A percentile compares a stretch with the other conserved stretches of the same genome.
Evolutionary conservation across 1,140 invertebrate genomes (phyloP).

Genomic region (Drosophila eugracilis): DNA sequence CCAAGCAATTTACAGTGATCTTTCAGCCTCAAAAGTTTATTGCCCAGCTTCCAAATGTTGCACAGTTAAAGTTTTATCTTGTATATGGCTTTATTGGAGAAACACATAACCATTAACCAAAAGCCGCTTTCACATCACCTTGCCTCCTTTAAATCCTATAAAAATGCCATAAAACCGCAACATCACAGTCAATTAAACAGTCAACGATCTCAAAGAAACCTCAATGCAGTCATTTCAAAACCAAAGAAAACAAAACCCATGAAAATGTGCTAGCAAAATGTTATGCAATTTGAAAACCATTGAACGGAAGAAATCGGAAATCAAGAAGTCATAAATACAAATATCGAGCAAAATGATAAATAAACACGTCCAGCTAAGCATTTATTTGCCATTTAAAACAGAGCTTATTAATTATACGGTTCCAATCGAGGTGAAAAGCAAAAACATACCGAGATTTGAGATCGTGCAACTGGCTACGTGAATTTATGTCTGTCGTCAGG

Average conservation of each 20-base stretch:
- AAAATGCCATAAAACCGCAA: neutral
- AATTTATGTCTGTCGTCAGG: constrained; percentile 13
- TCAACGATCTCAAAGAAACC: neutral
- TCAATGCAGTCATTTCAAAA: neutral
- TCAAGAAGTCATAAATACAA: constrained; percentile 13
- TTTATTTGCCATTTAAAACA: constrained; percentile 33
- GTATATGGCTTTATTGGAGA: neutral
- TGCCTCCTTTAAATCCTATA: neutral
- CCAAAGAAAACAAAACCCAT: neutral
- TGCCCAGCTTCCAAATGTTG: neutral
- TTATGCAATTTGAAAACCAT: neutral
- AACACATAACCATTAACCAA: neutral
- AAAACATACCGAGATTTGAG: neutral
- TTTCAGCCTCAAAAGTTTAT: no score
- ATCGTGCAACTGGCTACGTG: constrained; percentile 13
- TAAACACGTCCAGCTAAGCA: constrained; percentile 11
- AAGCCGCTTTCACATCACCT: neutral
- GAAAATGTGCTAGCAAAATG: constrained; percentile 1
- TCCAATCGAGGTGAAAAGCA: neutral
- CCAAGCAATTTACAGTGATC: neutral
- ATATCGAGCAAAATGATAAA: constrained; percentile 30
- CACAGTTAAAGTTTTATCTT: neutral
- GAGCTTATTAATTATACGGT: constrained; percentile 30
- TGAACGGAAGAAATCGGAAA: neutral
- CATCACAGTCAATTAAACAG: constrained; percentile 8